phyloP scores from a whole-genome alignment of 2,113 vertebrate genomes.

The Hemiprocne comata region DNA sequence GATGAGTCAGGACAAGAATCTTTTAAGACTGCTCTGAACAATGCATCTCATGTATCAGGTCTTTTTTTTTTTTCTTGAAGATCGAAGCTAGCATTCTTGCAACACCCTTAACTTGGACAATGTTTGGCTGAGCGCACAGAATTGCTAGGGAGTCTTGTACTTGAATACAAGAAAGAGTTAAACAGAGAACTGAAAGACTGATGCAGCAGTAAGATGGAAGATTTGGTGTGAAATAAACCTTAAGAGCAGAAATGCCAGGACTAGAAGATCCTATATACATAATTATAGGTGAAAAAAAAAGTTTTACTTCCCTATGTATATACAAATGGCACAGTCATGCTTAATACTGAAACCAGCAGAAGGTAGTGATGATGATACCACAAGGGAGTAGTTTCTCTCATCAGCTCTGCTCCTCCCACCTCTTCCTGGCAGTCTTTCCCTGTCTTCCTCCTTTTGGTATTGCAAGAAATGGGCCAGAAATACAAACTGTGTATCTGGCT shows the following conservation, averaged over 20 bases:
- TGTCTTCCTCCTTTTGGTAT: background rate
- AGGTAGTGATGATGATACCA: background rate
- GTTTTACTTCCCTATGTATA: slow-evolving; percentile 5
- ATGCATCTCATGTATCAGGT: background rate
- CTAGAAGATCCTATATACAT: slow-evolving; percentile 20
- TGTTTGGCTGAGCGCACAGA: background rate
- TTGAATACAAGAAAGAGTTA: background rate
- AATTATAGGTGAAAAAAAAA: slow-evolving; percentile 43
- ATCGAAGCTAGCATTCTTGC: background rate
- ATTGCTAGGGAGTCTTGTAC: background rate
- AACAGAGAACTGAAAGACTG: background rate
- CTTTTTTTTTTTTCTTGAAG: background rate
- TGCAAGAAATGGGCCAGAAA: background rate
- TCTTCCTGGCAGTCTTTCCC: background rate
- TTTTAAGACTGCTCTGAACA: background rate
- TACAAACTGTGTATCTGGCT: background rate
- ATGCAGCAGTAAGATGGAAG: slow-evolving; percentile 40
- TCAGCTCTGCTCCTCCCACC: background rate
- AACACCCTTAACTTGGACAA: background rate
- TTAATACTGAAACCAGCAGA: background rate
- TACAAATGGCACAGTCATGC: background rate
- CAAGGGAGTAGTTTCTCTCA: background rate
- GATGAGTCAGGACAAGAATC: background rate
- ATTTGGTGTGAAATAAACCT: slow-evolving; percentile 19
- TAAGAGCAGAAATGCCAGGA: background rate